These are phyloP conservation scores for Ditula angustiorana DNA, from an alignment of 2,888 invertebrate genomes.

Conservation along the genomic window DNA sequence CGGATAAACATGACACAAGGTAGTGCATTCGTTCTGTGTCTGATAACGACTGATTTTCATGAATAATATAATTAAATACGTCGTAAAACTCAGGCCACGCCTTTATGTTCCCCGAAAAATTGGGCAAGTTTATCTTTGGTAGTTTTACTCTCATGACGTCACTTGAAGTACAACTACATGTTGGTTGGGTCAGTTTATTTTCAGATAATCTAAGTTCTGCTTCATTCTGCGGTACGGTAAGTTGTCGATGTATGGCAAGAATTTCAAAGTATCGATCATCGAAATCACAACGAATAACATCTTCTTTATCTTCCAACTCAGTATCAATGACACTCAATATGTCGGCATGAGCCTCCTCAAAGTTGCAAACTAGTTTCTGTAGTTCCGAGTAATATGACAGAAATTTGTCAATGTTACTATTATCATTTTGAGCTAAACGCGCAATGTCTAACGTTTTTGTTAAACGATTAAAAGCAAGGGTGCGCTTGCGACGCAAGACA, in stretches of 20 bases:
- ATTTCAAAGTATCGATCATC: constrained; percentile 5
- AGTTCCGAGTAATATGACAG: constrained; percentile 1
- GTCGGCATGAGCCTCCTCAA: constrained; percentile 6
- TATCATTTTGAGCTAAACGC: neutral
- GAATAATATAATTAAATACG: constrained; percentile 1
- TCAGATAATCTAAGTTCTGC: no score
- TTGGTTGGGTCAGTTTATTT: no score
- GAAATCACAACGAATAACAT: neutral
- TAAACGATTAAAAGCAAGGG: neutral
- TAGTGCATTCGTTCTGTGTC: constrained; percentile 13
- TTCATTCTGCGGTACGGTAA: constrained; percentile 1
- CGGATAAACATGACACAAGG: constrained; percentile 11
- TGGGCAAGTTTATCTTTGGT: constrained; percentile 2
- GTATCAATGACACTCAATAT: constrained; percentile 1
- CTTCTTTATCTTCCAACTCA: neutral
- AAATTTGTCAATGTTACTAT: neutral
- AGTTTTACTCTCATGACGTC: constrained; percentile 1
- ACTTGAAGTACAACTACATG: neutral
- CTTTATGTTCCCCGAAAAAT: constrained; percentile 6
- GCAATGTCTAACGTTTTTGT: neutral
- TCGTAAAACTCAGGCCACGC: constrained; percentile 10
- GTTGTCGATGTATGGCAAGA: neutral
- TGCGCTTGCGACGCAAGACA: neutral
- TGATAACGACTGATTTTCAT: constrained; percentile 10
- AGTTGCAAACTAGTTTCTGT: neutral